Conservation (phyloP, 2,888 invertebrate genomes). For the Lymantria monacha region DNA sequence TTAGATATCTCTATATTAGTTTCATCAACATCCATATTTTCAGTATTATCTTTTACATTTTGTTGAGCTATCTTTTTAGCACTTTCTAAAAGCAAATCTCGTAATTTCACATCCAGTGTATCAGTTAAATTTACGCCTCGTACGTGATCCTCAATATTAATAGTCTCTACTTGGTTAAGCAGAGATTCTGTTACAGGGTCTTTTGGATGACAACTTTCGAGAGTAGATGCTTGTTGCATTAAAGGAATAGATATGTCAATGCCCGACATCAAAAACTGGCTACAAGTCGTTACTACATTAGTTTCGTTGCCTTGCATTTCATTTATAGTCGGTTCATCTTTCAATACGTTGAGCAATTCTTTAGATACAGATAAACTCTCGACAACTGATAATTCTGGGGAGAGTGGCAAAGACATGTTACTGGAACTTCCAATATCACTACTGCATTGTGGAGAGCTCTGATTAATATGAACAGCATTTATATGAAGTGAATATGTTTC, state of each 20-base stretch:
- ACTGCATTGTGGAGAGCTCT: slow-evolving; percentile 10
- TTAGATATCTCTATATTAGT: slow-evolving; percentile 17
- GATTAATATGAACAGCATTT: not conserved
- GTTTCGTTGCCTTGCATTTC: slow-evolving; percentile 38
- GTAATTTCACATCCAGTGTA: slow-evolving; percentile 54
- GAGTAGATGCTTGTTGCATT: slow-evolving; percentile 56
- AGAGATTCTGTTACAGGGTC: slow-evolving; percentile 45
- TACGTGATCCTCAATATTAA: slow-evolving; percentile 44
- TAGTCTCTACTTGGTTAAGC: slow-evolving; percentile 44
- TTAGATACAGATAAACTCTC: slow-evolving; percentile 63
- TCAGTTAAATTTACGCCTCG: slow-evolving; percentile 41
- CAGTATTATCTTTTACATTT: slow-evolving; percentile 10
- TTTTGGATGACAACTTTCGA: slow-evolving; percentile 33
- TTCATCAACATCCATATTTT: slow-evolving; percentile 32
- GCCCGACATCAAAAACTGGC: slow-evolving; percentile 48
- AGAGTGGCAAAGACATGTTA: slow-evolving; percentile 58
- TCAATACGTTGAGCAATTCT: slow-evolving; percentile 37
- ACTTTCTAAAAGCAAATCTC: slow-evolving; percentile 62
- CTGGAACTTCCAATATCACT: slow-evolving; percentile 50
- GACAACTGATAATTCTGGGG: slow-evolving; percentile 70
- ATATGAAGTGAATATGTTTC: slow-evolving; percentile 12
- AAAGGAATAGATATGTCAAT: slow-evolving; percentile 58
- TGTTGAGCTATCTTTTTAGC: slow-evolving; percentile 48
- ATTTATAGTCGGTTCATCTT: slow-evolving; percentile 42
- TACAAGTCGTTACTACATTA: slow-evolving; percentile 22